Evolutionary conservation across 2,888 invertebrate species (phyloP).

Genomic region (Oasisia sp.): DNA sequence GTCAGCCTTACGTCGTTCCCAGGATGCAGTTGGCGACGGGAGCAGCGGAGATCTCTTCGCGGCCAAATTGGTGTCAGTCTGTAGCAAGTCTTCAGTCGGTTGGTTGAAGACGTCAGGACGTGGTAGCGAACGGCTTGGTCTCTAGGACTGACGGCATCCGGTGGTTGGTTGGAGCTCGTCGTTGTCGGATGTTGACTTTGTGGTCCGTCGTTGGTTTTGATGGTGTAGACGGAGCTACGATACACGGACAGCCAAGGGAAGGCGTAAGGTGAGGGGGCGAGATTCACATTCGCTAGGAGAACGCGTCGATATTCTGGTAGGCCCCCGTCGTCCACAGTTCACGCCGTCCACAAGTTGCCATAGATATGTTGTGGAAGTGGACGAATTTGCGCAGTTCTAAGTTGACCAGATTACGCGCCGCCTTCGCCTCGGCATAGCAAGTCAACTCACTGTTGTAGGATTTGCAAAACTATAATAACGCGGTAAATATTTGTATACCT

Average conservation of each 20-base stretch:
- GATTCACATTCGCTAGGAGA: background rate
- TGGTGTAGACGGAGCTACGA: background rate
- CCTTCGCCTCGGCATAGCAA: background rate
- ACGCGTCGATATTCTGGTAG: background rate
- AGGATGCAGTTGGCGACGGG: background rate
- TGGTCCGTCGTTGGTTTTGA: slow-evolving; percentile 6
- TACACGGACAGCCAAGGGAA: background rate
- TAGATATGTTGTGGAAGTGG: background rate
- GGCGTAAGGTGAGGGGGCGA: background rate
- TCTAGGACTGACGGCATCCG: background rate
- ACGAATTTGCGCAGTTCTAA: background rate
- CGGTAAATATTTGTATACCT: background rate
- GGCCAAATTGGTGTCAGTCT: background rate
- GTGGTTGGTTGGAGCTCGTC: background rate
- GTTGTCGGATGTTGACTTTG: background rate
- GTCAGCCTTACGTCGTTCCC: background rate
- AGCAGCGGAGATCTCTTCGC: too few species aligned
- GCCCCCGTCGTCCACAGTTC: background rate
- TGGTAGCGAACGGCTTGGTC: background rate
- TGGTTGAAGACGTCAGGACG: background rate
- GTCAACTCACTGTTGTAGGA: background rate
- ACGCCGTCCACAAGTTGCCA: background rate
- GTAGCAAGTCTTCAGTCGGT: background rate
- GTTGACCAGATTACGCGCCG: background rate
- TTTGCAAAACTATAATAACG: background rate